Conservation (phyloP, 2,113 vertebrate species). For the Rostratula benghalensis region DNA sequence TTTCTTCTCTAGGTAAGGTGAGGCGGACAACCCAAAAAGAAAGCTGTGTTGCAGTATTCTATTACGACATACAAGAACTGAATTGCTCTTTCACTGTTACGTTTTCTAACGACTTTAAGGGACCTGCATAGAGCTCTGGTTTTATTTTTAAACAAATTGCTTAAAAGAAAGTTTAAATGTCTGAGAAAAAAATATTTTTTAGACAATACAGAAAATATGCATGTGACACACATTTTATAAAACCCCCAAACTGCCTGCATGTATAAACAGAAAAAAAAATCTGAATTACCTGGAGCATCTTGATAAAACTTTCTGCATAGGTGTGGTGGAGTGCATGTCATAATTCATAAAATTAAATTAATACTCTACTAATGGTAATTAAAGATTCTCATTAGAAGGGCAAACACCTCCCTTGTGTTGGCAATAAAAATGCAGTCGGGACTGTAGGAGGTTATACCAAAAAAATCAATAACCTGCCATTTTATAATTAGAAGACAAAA, state of each 20-base stretch:
- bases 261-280: neutral
- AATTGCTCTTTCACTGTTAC: neutral
- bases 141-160: neutral
- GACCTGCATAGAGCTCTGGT: neutral
- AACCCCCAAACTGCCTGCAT: neutral
- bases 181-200: neutral
- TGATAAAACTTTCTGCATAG: neutral
- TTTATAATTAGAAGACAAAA: slow-evolving; percentile 91
- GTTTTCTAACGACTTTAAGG: neutral
- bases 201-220: neutral
- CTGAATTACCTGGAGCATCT: neutral
- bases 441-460: slow-evolving; percentile 70
- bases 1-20: neutral
- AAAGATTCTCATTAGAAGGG: slow-evolving; percentile 79
- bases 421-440: slow-evolving; percentile 77
- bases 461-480: slow-evolving; percentile 89
- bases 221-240: neutral
- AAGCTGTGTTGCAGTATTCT: neutral
- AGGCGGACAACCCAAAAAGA: neutral
- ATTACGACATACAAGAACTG: neutral
- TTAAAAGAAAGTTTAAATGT: neutral
- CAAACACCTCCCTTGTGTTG: slow-evolving; percentile 58
- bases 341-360: slow-evolving; percentile 78
- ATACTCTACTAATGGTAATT: slow-evolving; percentile 78
- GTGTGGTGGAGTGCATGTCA: slow-evolving; percentile 28